Percentiles rank a stretch among this genome's conserved stretches.
These are phyloP conservation scores for Thelaira solivaga DNA, from an alignment of 2,888 invertebrate genomes.

Conservation along the genomic window DNA sequence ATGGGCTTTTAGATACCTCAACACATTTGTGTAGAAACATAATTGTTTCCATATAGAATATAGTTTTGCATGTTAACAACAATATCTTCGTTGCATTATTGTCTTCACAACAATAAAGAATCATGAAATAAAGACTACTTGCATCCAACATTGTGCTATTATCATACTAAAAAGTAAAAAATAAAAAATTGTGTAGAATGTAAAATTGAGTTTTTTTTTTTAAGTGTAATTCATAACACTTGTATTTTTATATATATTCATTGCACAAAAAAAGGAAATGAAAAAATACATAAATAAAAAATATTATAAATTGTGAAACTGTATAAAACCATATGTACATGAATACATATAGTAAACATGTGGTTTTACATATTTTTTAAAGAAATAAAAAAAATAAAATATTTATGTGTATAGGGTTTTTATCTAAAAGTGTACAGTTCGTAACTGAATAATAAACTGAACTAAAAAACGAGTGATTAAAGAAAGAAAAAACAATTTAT, in stretches of 20 bases:
- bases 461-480: too few relatives aligned
- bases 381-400: too few relatives aligned
- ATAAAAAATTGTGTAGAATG: slow-evolving; percentile 2
- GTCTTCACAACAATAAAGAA: slow-evolving; percentile 17
- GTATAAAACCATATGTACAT: not conserved
- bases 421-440: too few relatives aligned
- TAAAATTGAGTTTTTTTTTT: not conserved
- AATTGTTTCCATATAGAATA: too few relatives aligned
- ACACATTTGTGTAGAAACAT: not conserved
- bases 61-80: slow-evolving; percentile 9
- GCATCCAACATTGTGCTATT: slow-evolving; percentile 9
- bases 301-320: slow-evolving; percentile 27
- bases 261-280: not conserved
- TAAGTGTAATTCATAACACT: slow-evolving; percentile 54
- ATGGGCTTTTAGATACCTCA: not conserved
- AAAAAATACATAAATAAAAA: too few relatives aligned
- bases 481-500: too few relatives aligned
- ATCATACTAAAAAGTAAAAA: not conserved
- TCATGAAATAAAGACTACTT: not conserved
- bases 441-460: too few relatives aligned
- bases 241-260: slow-evolving; percentile 33
- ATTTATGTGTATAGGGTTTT: too few relatives aligned
- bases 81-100: slow-evolving; percentile 10
- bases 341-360: not conserved
- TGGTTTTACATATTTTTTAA: too few relatives aligned